phyloP scores from a whole-genome alignment of 2,113 vertebrate genomes.

The Silurus meridionalis region DNA sequence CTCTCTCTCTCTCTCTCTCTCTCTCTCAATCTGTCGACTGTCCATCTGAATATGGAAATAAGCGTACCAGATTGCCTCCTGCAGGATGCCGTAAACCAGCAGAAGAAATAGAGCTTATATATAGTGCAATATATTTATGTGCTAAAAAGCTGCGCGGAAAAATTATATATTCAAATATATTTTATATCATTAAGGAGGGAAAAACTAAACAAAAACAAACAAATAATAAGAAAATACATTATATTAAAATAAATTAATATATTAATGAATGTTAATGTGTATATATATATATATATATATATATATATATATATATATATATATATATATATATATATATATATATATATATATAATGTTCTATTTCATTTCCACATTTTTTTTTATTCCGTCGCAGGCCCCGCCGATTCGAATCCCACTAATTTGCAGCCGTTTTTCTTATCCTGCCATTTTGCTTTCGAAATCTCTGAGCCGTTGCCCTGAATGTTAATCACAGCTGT shows the following conservation, averaged over 20 bases:
- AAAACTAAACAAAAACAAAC: neutral
- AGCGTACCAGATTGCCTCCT: constrained; percentile 65
- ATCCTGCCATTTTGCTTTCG: constrained; percentile 14
- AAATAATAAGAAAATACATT: neutral
- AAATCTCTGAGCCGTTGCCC: constrained; percentile 38
- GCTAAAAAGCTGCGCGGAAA: constrained; percentile 23
- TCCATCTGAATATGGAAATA: constrained; percentile 74
- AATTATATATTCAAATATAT: constrained; percentile 23
- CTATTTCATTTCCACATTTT: neutral
- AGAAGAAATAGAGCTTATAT: constrained; percentile 66
- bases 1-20: constrained; percentile 36
- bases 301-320: neutral
- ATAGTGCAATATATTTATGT: constrained; percentile 66
- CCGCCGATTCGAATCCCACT: constrained; percentile 40
- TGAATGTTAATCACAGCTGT: constrained; percentile 51
- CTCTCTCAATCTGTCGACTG: constrained; percentile 52
- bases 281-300: neutral
- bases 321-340: neutral
- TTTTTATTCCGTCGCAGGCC: constrained; percentile 18
- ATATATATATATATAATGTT: neutral
- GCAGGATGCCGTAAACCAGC: constrained; percentile 65
- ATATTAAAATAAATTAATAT: neutral
- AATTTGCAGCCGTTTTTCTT: constrained; percentile 47
- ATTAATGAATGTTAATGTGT: too few relatives aligned
- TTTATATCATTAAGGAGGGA: constrained; percentile 40